Evolutionary conservation across 2,888 invertebrate species (phyloP).

Genomic region (Loripinus fragilis): DNA sequence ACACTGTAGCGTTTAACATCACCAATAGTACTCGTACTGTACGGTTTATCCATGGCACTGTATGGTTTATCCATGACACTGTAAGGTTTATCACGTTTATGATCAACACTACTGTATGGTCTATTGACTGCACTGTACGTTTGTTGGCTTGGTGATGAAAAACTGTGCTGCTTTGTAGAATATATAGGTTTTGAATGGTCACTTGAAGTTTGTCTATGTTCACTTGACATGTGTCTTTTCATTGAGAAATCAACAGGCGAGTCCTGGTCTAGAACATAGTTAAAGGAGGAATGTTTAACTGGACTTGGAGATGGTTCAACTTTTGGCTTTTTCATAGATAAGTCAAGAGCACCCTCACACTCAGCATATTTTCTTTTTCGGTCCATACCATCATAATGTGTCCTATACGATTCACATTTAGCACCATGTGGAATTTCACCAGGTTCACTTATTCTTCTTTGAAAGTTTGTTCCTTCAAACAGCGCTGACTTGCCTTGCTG

Average conservation of each 20-base stretch:
- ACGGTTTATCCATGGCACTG: too few species aligned
- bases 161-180: not conserved
- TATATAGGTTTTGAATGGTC: not conserved
- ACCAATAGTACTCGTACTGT: too few species aligned
- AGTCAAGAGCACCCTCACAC: constrained; percentile 42
- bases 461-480: constrained; percentile 4
- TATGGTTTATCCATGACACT: not conserved
- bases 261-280: not conserved
- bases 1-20: too few species aligned
- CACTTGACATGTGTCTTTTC: constrained; percentile 24
- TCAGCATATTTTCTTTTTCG: constrained; percentile 49
- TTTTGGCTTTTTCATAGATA: constrained; percentile 49
- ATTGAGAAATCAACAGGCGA: constrained; percentile 55
- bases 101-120: too few species aligned
- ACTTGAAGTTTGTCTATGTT: constrained; percentile 2
- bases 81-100: too few species aligned
- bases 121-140: not conserved
- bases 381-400: not conserved
- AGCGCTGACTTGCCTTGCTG: constrained; percentile 7
- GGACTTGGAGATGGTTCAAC: not conserved
- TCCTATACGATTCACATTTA: not conserved
- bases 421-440: not conserved
- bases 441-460: not conserved
- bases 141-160: too few species aligned
- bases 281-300: not conserved